Evolutionary conservation across 2,113 vertebrate species (phyloP), one percentile per base, ranked within the genome.

Genomic region (Mormyrus lacerda): DNA sequence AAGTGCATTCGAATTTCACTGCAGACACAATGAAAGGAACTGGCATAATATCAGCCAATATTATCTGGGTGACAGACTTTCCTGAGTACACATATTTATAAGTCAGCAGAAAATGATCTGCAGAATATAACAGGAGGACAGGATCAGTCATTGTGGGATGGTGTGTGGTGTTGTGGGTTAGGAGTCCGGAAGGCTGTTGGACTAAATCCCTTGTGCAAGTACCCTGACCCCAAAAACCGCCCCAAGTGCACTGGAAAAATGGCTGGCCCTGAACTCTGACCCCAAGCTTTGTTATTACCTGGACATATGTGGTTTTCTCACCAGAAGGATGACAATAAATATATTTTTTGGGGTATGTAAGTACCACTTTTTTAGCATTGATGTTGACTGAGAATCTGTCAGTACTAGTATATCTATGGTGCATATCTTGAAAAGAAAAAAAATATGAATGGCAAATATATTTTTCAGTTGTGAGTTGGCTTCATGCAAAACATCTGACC

Each of bases 401-500:
- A 50, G 83, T 85, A 10, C 44, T 85, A 85, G 31, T 87, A 55
- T 47, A 45, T 45, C 42, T 47, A 45, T 84, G 82, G 82, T 21
- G 82, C 24, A 47, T 48, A 84, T 47, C 39, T 84, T 1, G 3
- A 84, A 84, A 47, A 83, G 19, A 47, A 21, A 47, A 83, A 82
- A 83, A 82, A 42, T 3, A 7, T 45, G 44, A 47, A 47, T 47
- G 10, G 82, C 44, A 47, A 84, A 47, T 42, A 47, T 47, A 47
- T 42, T 21, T 84, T 84, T 58, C 8, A 65, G 53, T 27, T 65
- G 31, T 86, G 48, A 86, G 85, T 10, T 51, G 47, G 85, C 50
- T 87, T 87, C 87, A 87, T 87, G 87, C 53, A 61, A 58, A 87
- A 65, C 24, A n/a, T 15, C 53, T 65, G 87, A 61, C 53, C 35